These are phyloP conservation scores for Carassius auratus DNA, from an alignment of 2,113 vertebrate species.

Conservation along the genomic window DNA sequence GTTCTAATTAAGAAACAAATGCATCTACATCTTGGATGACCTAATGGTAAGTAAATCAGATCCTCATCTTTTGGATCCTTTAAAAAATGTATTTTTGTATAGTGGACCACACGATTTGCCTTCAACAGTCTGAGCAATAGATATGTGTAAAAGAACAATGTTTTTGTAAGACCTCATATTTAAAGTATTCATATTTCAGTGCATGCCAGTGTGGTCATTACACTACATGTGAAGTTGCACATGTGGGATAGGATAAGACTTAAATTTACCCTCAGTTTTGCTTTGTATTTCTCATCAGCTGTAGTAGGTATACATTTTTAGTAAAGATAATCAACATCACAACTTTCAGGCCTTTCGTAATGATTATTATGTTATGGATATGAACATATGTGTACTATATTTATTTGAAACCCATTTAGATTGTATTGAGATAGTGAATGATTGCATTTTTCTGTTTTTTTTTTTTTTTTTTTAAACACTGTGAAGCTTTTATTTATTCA, in stretches of 20 bases:
- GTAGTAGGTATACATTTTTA: neutral
- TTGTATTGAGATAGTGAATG: neutral
- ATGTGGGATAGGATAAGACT: neutral
- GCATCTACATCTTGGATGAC: too few species aligned
- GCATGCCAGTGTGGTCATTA: neutral
- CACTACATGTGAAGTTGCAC: neutral
- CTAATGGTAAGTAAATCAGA: too few species aligned
- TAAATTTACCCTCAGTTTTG: neutral
- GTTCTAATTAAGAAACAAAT: too few species aligned
- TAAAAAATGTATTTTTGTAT: neutral
- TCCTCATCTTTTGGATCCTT: too few species aligned
- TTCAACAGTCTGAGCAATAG: neutral
- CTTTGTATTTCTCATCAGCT: neutral
- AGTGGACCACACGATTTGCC: neutral
- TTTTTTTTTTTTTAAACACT: neutral
- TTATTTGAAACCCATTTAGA: slow-evolving; percentile 16
- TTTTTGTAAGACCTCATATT: too few species aligned
- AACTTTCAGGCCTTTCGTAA: neutral
- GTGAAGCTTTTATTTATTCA: slow-evolving; percentile 12
- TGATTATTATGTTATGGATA: neutral
- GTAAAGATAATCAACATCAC: neutral
- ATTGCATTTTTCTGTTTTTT: neutral
- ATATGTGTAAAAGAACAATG: slow-evolving; percentile 7
- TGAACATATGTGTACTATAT: neutral
- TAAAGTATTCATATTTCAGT: neutral